A percentile compares a stretch with the other conserved stretches of the same genome.
These are phyloP conservation scores for Melanargia galathea DNA, from an alignment of 2,888 invertebrate species.

Conservation along the genomic window DNA sequence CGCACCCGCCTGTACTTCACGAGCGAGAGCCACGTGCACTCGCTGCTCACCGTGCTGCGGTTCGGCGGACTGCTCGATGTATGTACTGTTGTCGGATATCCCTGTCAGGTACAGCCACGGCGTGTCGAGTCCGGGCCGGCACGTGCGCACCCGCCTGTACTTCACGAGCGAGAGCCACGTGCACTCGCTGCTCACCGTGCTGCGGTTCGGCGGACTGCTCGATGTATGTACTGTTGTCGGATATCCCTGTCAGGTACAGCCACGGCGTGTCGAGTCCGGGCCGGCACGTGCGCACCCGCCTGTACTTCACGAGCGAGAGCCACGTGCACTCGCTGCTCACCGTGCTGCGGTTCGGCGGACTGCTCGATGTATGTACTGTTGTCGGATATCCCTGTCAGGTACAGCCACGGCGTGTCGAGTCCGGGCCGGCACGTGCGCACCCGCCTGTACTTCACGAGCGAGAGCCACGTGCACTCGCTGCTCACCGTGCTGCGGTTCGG, in stretches of 20 bases:
- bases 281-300: slow-evolving; percentile 96
- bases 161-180: slow-evolving; percentile 99
- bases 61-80: slow-evolving; percentile 95
- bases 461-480: slow-evolving; percentile 99
- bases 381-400: neutral
- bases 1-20: slow-evolving; percentile 99
- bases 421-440: too few relatives aligned
- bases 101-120: neutral
- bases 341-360: slow-evolving; percentile 95
- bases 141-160: slow-evolving; percentile 97
- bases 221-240: too few relatives aligned
- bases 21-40: slow-evolving; percentile 99
- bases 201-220: slow-evolving; percentile 94
- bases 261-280: too few relatives aligned
- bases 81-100: too few relatives aligned
- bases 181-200: slow-evolving; percentile 97
- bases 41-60: slow-evolving; percentile 95
- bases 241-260: neutral
- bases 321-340: slow-evolving; percentile 99
- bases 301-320: slow-evolving; percentile 99
- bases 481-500: slow-evolving; percentile 97
- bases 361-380: slow-evolving; percentile 90
- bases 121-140: too few relatives aligned
- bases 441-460: slow-evolving; percentile 99
- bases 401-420: slow-evolving; percentile 3